Base-by-base conservation (phyloP, 2,888 invertebrate species). In the Eristalinus sepulchralis region DNA sequence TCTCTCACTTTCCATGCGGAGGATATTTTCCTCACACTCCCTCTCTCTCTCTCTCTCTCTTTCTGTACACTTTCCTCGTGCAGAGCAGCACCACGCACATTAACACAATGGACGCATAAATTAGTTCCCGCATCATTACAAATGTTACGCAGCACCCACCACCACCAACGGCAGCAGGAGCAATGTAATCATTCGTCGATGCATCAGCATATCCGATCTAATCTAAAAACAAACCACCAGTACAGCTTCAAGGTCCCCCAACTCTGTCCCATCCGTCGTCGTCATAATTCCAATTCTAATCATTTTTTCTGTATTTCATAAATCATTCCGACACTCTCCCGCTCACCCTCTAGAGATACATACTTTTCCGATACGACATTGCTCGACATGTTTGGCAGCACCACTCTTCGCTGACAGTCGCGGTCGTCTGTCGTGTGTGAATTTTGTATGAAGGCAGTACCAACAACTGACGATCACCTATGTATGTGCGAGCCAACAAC, bases 121-220 rank as follows among this genome's bases (percentile, higher is more conserved):
- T 68, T 68, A 57, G 34, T 57, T 70, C 70, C 70, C 57, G 59
- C 57, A 70, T 70, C 70, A 70, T 60, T 36, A 39, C 34, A 34
- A 8, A 34, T 39, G 33, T 34, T 57, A 36, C 55, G 55, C 55
- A n/a, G 13, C 39, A 39, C 39, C n/a, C 39, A n/a, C 39, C 39
- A 39, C 39, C 39, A 13, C 39, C 13, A n/a, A n/a, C 27, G 27
- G 27, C 27, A 27, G 27, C 17, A 47, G 17, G 47, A 47, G 17
- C 47, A 1, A 47, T 47, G 17, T 2, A 47, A 72, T 53, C 72
- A 13, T 62, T 72, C 55, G 63, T 47, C 47, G 33, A 63, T 72
- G 62, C 72, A 55, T 72, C 62, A 24, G 22, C 63, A 57, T 70
- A 62, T 47, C 60, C 71, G 71, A 27, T 60, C 24, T 60, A 57